Conservation (phyloP, 2,888 invertebrate species). For the Patella depressa region DNA sequence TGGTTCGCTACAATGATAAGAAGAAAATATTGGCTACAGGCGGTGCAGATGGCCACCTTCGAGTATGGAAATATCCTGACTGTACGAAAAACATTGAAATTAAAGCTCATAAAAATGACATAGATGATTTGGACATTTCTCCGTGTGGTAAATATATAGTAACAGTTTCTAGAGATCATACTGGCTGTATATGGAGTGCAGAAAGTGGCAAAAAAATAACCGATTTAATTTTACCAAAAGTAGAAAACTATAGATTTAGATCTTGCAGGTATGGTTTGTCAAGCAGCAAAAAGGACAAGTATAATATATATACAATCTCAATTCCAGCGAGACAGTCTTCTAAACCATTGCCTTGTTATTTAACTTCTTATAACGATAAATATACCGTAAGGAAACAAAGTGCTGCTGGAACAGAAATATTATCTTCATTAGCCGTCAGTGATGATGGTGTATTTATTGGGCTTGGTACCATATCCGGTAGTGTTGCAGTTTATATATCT, state of each 20-base stretch:
- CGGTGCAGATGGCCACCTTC: constrained; percentile 88
- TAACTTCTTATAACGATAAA: constrained; percentile 85
- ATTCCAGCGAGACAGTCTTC: constrained; percentile 83
- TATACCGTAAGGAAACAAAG: constrained; percentile 76
- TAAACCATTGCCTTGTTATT: constrained; percentile 75
- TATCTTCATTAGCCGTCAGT: constrained; percentile 68
- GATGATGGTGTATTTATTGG: constrained; percentile 91
- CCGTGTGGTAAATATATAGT: constrained; percentile 83
- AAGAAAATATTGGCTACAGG: constrained; percentile 90
- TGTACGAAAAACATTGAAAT: constrained; percentile 81
- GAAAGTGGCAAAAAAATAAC: constrained; percentile 78
- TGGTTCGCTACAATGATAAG: constrained; percentile 84
- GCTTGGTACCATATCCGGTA: constrained; percentile 93
- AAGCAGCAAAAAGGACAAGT: constrained; percentile 78
- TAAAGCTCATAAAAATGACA: constrained; percentile 88
- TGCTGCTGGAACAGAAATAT: constrained; percentile 74
- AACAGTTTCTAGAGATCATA: constrained; percentile 90
- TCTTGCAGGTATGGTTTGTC: constrained; percentile 76
- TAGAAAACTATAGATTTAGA: constrained; percentile 64
- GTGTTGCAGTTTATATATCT: constrained; percentile 89
- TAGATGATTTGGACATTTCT: constrained; percentile 94
- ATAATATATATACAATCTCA: constrained; percentile 79
- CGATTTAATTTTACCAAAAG: constrained; percentile 80
- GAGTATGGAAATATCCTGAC: constrained; percentile 91
- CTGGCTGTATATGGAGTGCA: constrained; percentile 85